A percentile compares a stretch with the other conserved stretches of the same genome.
phyloP scores from a whole-genome alignment of 2,797 vertebrate species.

The Streptopelia turtur region DNA sequence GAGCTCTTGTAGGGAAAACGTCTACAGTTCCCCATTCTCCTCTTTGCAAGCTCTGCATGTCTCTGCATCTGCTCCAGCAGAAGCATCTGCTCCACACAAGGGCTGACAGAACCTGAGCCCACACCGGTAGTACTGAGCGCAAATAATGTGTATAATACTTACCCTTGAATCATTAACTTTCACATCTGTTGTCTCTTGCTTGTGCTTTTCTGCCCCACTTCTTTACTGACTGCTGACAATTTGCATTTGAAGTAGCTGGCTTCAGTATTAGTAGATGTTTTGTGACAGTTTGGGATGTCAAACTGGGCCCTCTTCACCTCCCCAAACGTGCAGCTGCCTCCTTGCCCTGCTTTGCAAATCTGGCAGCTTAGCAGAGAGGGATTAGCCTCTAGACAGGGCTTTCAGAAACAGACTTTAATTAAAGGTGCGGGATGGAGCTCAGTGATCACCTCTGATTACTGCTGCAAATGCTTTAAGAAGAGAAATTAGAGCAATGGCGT shows the following conservation, averaged over 20 bases:
- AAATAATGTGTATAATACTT: background rate
- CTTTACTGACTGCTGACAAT: background rate
- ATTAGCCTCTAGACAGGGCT: conserved; percentile 63
- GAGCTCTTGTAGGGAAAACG: background rate
- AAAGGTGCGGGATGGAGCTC: conserved; percentile 54
- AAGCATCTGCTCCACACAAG: background rate
- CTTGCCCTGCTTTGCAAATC: conserved; percentile 13
- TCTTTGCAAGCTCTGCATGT: background rate
- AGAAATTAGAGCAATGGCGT: conserved; percentile 71
- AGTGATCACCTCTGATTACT: conserved; percentile 66
- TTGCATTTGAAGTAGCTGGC: background rate
- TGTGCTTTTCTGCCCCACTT: background rate
- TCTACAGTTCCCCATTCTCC: background rate
- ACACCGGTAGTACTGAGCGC: background rate
- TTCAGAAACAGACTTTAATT: conserved; percentile 66
- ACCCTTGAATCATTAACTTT: background rate
- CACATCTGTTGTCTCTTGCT: background rate
- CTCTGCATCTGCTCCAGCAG: background rate
- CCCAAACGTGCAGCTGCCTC: background rate
- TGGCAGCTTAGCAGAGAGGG: conserved; percentile 20
- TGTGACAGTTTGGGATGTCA: background rate
- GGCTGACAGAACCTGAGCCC: background rate
- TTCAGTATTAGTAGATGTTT: background rate
- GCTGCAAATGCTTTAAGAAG: conserved; percentile 66
- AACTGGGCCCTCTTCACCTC: background rate